Percentiles rank a stretch among this genome's conserved stretches.
These are phyloP conservation scores for Malacosoma neustria DNA, from an alignment of 2,888 invertebrate genomes.

Conservation along the genomic window DNA sequence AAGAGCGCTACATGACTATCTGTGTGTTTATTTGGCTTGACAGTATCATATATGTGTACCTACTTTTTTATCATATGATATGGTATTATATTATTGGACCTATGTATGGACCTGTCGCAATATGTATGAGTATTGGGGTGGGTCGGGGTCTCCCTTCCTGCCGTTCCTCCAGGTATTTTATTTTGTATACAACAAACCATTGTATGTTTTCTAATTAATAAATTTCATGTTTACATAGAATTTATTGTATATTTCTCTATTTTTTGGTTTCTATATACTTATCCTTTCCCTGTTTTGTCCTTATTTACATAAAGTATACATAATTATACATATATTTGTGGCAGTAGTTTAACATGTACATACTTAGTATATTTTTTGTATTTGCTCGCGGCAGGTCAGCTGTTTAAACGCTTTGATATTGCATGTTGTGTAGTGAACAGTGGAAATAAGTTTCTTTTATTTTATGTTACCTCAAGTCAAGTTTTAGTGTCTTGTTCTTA, in stretches of 20 bases:
- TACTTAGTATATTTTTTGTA: slow-evolving; percentile 57
- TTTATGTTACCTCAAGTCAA: slow-evolving; percentile 55
- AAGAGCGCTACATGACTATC: slow-evolving; percentile 70
- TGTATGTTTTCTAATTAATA: slow-evolving; percentile 74
- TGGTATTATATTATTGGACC: slow-evolving; percentile 69
- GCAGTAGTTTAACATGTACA: slow-evolving; percentile 61
- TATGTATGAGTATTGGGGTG: slow-evolving; percentile 43
- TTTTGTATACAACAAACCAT: slow-evolving; percentile 70
- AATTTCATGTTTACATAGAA: slow-evolving; percentile 74
- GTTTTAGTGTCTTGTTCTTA: slow-evolving; percentile 47
- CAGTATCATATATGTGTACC: slow-evolving; percentile 70
- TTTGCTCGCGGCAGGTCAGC: slow-evolving; percentile 51
- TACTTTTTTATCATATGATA: slow-evolving; percentile 62
- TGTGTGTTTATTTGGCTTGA: slow-evolving; percentile 69
- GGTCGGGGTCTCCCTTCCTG: slow-evolving; percentile 31
- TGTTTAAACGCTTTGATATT: slow-evolving; percentile 57
- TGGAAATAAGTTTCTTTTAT: slow-evolving; percentile 55
- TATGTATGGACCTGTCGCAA: slow-evolving; percentile 69
- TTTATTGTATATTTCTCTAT: slow-evolving; percentile 73
- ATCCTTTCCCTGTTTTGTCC: slow-evolving; percentile 51
- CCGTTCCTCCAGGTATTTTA: slow-evolving; percentile 67
- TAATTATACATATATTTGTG: slow-evolving; percentile 59
- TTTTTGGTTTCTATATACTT: slow-evolving; percentile 59
- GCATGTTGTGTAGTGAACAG: slow-evolving; percentile 63
- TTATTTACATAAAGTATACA: slow-evolving; percentile 58